phyloP scores from a whole-genome alignment of 2,888 invertebrate species.

The Ichneumoninae sp. region DNA sequence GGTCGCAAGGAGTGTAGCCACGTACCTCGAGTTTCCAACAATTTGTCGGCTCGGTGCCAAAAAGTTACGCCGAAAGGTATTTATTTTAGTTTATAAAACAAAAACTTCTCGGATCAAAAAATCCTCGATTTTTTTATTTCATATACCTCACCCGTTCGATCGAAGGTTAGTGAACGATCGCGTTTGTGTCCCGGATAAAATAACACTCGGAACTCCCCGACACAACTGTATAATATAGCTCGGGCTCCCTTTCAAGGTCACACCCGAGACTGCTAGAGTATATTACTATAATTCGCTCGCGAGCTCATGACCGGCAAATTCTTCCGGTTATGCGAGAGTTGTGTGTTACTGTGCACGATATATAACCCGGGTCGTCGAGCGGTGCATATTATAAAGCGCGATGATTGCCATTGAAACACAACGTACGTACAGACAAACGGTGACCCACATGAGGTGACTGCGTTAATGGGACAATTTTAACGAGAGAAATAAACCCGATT shows the following conservation, averaged over 20 bases:
- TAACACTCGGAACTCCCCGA: background rate
- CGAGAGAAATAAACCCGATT: background rate
- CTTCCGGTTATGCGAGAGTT: constrained; percentile 62
- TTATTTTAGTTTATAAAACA: background rate
- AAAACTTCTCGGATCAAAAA: background rate
- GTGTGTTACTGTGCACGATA: constrained; percentile 19
- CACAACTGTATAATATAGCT: constrained; percentile 26
- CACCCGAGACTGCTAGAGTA: constrained; percentile 35
- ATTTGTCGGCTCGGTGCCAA: too few relatives aligned
- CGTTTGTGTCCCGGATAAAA: constrained; percentile 28
- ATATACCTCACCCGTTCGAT: background rate
- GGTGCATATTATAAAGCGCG: constrained; percentile 11
- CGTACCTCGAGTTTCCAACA: too few relatives aligned
- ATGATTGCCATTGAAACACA: constrained; percentile 30
- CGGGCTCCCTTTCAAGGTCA: constrained; percentile 54
- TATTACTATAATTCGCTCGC: constrained; percentile 44
- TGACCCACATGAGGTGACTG: constrained; percentile 21
- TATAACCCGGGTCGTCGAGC: constrained; percentile 27
- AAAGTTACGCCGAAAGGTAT: too few relatives aligned
- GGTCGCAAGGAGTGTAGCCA: too few relatives aligned
- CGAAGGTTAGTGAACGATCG: background rate
- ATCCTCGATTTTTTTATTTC: background rate
- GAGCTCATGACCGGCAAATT: constrained; percentile 57
- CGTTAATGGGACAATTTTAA: constrained; percentile 17
- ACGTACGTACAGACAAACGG: constrained; percentile 1